phyloP scores from a whole-genome alignment of 2,888 invertebrate genomes.

The Odontocolon sp. region DNA sequence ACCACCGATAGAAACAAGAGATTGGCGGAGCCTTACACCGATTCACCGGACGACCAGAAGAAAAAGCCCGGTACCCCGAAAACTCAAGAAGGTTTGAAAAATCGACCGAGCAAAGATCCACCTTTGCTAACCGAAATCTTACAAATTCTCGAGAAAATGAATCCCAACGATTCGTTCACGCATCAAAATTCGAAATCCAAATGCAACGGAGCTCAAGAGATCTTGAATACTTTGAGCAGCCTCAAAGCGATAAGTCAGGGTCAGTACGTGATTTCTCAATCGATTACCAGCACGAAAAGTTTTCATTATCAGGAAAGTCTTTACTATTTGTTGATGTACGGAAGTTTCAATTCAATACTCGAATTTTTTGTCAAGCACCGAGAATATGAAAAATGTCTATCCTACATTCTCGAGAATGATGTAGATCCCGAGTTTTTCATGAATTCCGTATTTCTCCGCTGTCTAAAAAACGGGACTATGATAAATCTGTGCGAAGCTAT shows the following conservation, averaged over 20 bases:
- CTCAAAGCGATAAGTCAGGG: slow-evolving; percentile 80
- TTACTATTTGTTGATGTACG: slow-evolving; percentile 91
- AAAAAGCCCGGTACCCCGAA: slow-evolving; percentile 73
- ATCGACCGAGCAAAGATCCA: slow-evolving; percentile 84
- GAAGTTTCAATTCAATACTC: slow-evolving; percentile 88
- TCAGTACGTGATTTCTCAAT: slow-evolving; percentile 71
- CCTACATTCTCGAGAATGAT: slow-evolving; percentile 86
- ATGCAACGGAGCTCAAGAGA: slow-evolving; percentile 78
- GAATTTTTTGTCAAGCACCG: slow-evolving; percentile 89
- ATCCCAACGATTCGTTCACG: slow-evolving; percentile 63
- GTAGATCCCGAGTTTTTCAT: slow-evolving; percentile 88
- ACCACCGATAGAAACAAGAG: slow-evolving; percentile 1
- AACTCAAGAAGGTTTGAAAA: slow-evolving; percentile 62
- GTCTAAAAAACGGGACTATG: slow-evolving; percentile 85
- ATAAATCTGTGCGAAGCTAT: slow-evolving; percentile 85
- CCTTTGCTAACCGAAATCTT: slow-evolving; percentile 88
- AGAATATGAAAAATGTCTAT: slow-evolving; percentile 86
- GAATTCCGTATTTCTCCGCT: slow-evolving; percentile 87
- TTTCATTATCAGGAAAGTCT: slow-evolving; percentile 87
- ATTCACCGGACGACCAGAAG: slow-evolving; percentile 28
- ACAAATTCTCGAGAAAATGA: slow-evolving; percentile 84
- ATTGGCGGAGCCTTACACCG: slow-evolving; percentile 8
- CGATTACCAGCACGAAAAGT: slow-evolving; percentile 52
- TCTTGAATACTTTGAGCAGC: slow-evolving; percentile 80
- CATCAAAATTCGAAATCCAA: slow-evolving; percentile 67